phyloP scores from a whole-genome alignment of 2,113 vertebrate species.

The Panthera leo region DNA sequence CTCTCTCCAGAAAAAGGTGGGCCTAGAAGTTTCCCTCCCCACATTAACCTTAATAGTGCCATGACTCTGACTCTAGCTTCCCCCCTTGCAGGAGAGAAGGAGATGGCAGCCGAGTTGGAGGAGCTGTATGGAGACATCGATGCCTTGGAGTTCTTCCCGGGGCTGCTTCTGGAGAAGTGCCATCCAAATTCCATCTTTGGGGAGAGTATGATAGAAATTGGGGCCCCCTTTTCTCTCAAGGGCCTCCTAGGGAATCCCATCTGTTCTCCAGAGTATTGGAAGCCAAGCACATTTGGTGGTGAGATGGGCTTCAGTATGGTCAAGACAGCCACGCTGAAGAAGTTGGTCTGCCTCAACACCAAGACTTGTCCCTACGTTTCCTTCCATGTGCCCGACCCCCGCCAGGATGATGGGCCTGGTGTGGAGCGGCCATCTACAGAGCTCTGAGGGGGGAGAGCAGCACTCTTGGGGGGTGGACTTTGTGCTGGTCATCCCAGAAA shows the following conservation, averaged over 20 bases:
- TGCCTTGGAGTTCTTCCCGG: constrained; percentile 93
- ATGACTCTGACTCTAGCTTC: background rate
- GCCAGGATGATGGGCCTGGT: background rate
- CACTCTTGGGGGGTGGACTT: background rate
- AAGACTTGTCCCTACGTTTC: constrained; percentile 92
- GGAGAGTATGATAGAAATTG: constrained; percentile 98
- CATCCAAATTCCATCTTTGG: constrained; percentile 90
- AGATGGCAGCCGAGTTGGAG: constrained; percentile 89
- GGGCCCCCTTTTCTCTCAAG: constrained; percentile 96
- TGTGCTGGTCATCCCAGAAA: background rate
- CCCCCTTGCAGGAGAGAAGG: constrained; percentile 86
- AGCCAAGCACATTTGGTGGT: constrained; percentile 96
- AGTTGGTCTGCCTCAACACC: constrained; percentile 93
- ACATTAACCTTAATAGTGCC: background rate
- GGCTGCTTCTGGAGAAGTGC: constrained; percentile 91
- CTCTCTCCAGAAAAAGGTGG: background rate
- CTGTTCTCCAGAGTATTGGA: constrained; percentile 98
- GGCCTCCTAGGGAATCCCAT: constrained; percentile 97
- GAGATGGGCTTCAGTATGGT: constrained; percentile 91
- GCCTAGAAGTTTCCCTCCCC: background rate
- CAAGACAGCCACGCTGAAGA: constrained; percentile 90
- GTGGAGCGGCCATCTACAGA: constrained; percentile 70
- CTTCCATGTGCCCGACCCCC: constrained; percentile 85
- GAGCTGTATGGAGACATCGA: constrained; percentile 95
- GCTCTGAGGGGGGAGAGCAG: constrained; percentile 73